Evolutionary conservation across 2,888 invertebrate genomes (phyloP), one percentile per base, ranked within the genome.

Genomic region (Mycogona germanica): DNA sequence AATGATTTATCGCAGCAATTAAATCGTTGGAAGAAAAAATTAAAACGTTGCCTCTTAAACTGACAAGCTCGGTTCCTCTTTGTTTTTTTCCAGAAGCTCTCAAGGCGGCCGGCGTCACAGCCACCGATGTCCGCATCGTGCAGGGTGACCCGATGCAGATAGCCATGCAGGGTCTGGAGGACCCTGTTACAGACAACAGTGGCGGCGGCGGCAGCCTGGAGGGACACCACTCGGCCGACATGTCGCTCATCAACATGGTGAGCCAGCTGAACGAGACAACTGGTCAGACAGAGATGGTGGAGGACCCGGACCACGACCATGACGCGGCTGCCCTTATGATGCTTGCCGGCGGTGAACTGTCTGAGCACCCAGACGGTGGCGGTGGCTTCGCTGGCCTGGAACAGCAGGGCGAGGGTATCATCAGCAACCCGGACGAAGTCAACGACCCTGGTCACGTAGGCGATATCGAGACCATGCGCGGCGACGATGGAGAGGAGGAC

Each of bases 51-150:
- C 21, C 12, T 19, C 41, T n/a, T 48, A 46, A 23, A 21, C n/a
- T n/a, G n/a, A n/a, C n/a, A n/a, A n/a, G n/a, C n/a, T n/a, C n/a
- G n/a, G 42, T 52, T 47, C 9, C 21, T 48, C 17, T 48, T 48
- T 37, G 14, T 48, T 6, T 48, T 14, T 48, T 37, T 51, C 7
- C 21, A 55, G 55, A 55, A 40, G 55, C 55, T 35, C 41, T 55
- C 32, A 46, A 41, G 28, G 52, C 55, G n/a, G 55, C 45, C 19
- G 55, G 55, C 25, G 26, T 55, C 25, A 41, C 55, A 28, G 28
- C 55, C 23, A 30, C 55, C 23, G 55, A 55, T 47, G 29, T 55
- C 29, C 26, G 40, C n/a, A 29, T 50, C 17, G 42, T 51, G 7
- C 51, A 41, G 19, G 38, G 19, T 14, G 51, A 51, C 28, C 51